phyloP scores from a whole-genome alignment of 2,888 invertebrate genomes.

The Diadegma fenestrale region DNA sequence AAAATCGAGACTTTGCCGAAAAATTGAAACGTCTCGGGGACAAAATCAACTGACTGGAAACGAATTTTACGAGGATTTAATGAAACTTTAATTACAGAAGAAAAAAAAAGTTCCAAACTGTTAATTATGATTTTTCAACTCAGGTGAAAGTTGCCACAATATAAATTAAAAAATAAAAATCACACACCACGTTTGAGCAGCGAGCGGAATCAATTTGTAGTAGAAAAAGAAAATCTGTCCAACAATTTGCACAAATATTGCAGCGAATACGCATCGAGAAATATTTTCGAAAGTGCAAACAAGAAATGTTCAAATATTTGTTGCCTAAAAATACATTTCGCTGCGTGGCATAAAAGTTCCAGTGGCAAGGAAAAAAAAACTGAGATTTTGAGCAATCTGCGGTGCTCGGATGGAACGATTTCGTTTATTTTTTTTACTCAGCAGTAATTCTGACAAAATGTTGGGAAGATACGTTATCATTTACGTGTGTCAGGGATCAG shows the following conservation, averaged over 20 bases:
- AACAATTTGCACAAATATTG: not conserved
- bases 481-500: not conserved
- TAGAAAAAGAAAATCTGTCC: not conserved
- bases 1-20: not conserved
- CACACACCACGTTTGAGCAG: not conserved
- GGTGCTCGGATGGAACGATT: not conserved
- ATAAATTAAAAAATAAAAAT: not conserved
- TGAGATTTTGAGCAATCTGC: not conserved
- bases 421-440: not conserved
- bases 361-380: not conserved
- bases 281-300: not conserved
- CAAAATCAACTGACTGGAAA: not conserved
- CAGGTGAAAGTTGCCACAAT: not conserved
- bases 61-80: not conserved
- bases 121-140: not conserved
- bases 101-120: not conserved
- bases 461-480: not conserved
- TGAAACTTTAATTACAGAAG: constrained; percentile 12
- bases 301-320: not conserved
- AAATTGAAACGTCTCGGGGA: not conserved
- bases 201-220: not conserved
- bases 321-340: not conserved
- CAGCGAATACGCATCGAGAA: not conserved
- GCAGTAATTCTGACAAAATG: not conserved
- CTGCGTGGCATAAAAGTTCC: not conserved